phyloP scores from a whole-genome alignment of 1,140 invertebrate genomes.

The Copidosoma floridanum region DNA sequence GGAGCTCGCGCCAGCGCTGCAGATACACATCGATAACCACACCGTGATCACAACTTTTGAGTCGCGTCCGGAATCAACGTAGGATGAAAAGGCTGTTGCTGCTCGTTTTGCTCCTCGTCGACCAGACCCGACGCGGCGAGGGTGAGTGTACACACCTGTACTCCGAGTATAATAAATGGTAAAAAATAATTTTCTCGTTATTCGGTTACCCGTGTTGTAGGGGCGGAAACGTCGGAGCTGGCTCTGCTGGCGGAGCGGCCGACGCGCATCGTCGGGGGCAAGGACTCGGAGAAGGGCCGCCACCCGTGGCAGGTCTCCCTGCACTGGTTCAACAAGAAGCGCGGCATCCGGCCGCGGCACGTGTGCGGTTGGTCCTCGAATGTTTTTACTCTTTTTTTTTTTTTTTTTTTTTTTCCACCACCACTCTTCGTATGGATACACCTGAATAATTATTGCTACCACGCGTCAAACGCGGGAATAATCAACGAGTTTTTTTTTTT shows the following conservation, averaged over 20 bases:
- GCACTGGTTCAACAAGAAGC: slow-evolving; percentile 42
- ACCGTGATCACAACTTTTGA: slow-evolving; percentile 7
- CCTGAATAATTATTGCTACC: too few relatives aligned
- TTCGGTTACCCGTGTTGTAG: too few relatives aligned
- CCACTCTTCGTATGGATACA: too few relatives aligned
- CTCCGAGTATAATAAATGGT: background rate
- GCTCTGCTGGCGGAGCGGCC: slow-evolving; percentile 34
- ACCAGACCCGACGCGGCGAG: background rate
- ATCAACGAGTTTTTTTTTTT: too few relatives aligned
- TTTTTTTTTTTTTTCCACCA: too few relatives aligned
- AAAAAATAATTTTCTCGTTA: background rate
- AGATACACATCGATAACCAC: slow-evolving; percentile 16
- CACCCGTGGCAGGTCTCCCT: slow-evolving; percentile 53
- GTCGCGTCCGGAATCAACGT: background rate
- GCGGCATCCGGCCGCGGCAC: slow-evolving; percentile 35
- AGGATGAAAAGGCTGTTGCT: background rate
- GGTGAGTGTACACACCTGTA: background rate
- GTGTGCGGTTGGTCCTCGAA: too few relatives aligned
- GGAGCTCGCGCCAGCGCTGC: background rate
- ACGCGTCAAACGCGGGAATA: too few relatives aligned
- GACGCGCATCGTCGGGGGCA: slow-evolving; percentile 50
- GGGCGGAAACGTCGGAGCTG: slow-evolving; percentile 4
- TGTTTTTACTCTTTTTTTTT: too few relatives aligned
- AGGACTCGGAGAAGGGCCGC: slow-evolving; percentile 37
- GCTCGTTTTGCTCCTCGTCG: slow-evolving; percentile 5